Evolutionary conservation across 1,140 invertebrate genomes (phyloP), one percentile per base, ranked within the genome.

Genomic region (Brachionus koreanus): DNA sequence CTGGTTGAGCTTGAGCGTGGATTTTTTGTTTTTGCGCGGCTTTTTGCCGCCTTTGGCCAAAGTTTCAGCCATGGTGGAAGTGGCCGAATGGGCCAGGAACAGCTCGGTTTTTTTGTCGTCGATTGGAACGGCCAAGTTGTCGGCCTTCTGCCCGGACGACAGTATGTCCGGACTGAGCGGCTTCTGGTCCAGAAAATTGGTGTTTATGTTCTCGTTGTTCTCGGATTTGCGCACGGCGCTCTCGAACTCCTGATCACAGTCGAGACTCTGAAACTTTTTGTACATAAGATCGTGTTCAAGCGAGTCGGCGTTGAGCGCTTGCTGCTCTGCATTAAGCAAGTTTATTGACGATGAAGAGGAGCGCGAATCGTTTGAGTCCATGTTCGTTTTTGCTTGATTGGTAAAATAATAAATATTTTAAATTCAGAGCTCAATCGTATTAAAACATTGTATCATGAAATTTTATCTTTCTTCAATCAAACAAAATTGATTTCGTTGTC

Each of bases 401-500:
- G 49, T 57, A 57, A 57, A 57, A 57, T 19, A 57, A 57, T 19
- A 19, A 57, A 57, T 25, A 19, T 57, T 57, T 52, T 57, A 57
- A 57, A 57, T 19, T 57, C n/a, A 57, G 19, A 57, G 49, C 49
- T 69, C 65, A 69, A 69, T 37, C 35, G 16, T 35, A 69, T 69
- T 69, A 69, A 69, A 69, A 69, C 65, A 69, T 69, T 69, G 35
- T 69, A 39, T 37, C 16, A 69, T 69, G 29, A 37, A 37, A 69
- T 69, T 69, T 69, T 69, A 69, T 69, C 65, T 69, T 57, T 57
- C 49, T 57, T 57, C 49, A 57, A 57, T 57, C 49, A 57, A 57
- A 57, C 65, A 39, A 39, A 39, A 69, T 69, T 69, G 65, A 39
- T 42, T 39, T 39, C 4, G 16, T 19, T 19, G 33, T 69, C 35